A percentile compares a stretch with the other conserved stretches of the same genome.
Evolutionary conservation across 2,888 invertebrate species (phyloP).

Genomic region (Amphipyra berbera): DNA sequence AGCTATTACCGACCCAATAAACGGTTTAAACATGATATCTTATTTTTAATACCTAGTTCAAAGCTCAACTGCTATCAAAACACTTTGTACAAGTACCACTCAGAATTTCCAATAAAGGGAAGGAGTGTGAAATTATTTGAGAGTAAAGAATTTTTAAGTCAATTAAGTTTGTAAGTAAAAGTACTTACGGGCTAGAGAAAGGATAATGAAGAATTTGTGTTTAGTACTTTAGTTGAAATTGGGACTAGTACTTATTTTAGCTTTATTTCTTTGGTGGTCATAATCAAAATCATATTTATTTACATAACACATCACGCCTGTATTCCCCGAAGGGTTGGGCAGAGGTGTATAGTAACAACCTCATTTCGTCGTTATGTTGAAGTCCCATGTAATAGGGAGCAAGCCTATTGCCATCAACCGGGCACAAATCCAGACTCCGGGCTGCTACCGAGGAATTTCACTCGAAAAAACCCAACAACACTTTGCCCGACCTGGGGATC

Average conservation of each 20-base stretch:
- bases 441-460: too few species aligned
- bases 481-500: too few species aligned
- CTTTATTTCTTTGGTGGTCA: constrained; percentile 19
- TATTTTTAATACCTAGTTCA: constrained; percentile 42
- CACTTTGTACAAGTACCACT: constrained; percentile 47
- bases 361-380: too few species aligned
- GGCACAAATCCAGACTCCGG: too few species aligned
- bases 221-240: constrained; percentile 31
- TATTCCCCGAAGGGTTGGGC: too few species aligned
- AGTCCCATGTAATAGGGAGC: too few species aligned
- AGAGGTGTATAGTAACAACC: too few species aligned
- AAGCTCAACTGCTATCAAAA: constrained; percentile 46
- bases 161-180: constrained; percentile 52
- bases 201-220: constrained; percentile 34
- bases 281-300: too few species aligned
- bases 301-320: too few species aligned
- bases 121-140: constrained; percentile 49
- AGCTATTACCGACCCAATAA: constrained; percentile 41
- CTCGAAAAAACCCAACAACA: too few species aligned
- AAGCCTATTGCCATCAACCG: too few species aligned
- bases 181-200: constrained; percentile 21
- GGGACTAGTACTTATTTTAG: constrained; percentile 17
- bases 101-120: constrained; percentile 46
- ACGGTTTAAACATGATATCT: constrained; percentile 44
- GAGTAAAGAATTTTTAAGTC: constrained; percentile 44